Base-by-base conservation (phyloP, 1,140 invertebrate species). In the Macrobrachium rosenbergii region DNA sequence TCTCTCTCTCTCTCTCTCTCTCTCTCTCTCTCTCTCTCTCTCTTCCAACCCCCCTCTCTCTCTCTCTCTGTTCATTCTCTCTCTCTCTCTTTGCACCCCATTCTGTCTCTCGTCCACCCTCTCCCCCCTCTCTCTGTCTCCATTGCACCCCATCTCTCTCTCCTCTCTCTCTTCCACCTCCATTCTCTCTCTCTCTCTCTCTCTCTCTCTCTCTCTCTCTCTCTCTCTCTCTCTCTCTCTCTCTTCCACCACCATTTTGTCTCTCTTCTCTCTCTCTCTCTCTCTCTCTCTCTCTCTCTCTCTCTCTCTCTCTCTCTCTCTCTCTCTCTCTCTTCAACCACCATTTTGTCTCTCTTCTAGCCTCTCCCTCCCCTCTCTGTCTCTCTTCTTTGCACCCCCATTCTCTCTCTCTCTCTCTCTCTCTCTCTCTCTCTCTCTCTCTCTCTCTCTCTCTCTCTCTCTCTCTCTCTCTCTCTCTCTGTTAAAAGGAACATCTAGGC, bases 31-130 rank as follows among this genome's bases (percentile, higher is more conserved):
- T 78, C 17, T 17, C 45, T 52, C 45, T 52, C 21, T 43, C 75
- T 45, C 45, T 12, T n/a, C n/a, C n/a, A n/a, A n/a, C n/a, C 75
- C 6, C 45, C 12, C 45, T 16, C 12, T 17, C 43, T n/a, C 21
- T 45, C 28, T n/a, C 28, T 43, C 45, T 43, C 23, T n/a, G n/a
- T n/a, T n/a, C n/a, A n/a, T n/a, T 43, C 28, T 43, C n/a, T 43
- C 75, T 77, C 75, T 45, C 45, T 43, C 75, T 52, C 45, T 52
- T n/a, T n/a, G n/a, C n/a, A n/a, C n/a, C n/a, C n/a, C n/a, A n/a
- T n/a, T n/a, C 75, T n/a, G 3, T 43, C 45, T 16, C 12, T 17
- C n/a, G n/a, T n/a, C n/a, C n/a, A n/a, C 43, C 6, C 21, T 45
- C 28, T n/a, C 28, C 45, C 12, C 23, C 5, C 28, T 43, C n/a